A percentile compares a stretch with the other conserved stretches of the same genome.
Conservation (phyloP, 2,888 invertebrate species). For the Parnassius smintheus region DNA sequence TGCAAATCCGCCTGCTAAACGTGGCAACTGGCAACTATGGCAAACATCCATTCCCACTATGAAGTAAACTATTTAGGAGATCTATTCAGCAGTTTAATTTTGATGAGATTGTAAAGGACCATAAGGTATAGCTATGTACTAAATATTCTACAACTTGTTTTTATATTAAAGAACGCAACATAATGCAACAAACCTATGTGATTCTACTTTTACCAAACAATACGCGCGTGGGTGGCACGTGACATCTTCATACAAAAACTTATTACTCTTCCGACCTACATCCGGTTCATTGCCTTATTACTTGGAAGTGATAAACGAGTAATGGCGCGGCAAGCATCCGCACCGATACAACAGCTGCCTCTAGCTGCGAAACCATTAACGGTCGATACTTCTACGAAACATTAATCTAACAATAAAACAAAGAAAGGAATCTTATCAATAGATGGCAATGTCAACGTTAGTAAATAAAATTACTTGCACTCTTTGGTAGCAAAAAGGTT, state of each 20-base stretch:
- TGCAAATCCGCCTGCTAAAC: no score
- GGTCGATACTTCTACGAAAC: no score
- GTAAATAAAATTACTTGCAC: neutral
- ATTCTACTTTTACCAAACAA: neutral
- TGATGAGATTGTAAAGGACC: no score
- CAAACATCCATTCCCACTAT: no score
- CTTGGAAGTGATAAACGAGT: slow-evolving; percentile 20
- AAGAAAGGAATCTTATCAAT: neutral
- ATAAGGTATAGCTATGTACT: no score
- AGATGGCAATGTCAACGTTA: neutral
- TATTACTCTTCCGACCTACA: slow-evolving; percentile 21
- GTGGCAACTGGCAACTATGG: no score
- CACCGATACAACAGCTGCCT: slow-evolving; percentile 2
- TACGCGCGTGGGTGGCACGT: slow-evolving; percentile 7
- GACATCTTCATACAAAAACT: slow-evolving; percentile 7
- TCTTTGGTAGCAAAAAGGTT: neutral
- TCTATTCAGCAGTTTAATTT: no score
- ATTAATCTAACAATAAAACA: no score
- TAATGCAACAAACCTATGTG: neutral
- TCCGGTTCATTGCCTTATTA: slow-evolving; percentile 18
- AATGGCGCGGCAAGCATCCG: slow-evolving; percentile 7
- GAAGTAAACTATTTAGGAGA: no score
- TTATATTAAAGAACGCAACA: neutral
- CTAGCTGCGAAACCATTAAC: slow-evolving; percentile 4
- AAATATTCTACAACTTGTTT: no score